Evolutionary conservation across 2,797 vertebrate species (phyloP), one percentile per base, ranked within the genome.

Genomic region (Artibeus jamaicensis): DNA sequence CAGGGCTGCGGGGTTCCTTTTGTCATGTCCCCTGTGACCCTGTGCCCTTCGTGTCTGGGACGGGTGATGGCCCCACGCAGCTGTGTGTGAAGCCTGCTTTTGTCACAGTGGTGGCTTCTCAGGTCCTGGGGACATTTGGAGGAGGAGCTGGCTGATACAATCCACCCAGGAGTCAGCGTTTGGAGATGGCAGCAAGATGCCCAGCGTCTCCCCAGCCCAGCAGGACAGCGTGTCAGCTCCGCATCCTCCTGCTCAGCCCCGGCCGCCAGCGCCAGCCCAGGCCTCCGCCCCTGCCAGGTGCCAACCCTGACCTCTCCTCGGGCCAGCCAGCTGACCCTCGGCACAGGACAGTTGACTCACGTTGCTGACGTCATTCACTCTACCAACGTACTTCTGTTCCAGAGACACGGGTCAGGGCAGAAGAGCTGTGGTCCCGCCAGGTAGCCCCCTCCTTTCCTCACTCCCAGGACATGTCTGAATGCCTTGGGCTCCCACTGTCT

Each of bases 271-370:
- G 8, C 10, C 1, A 8, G 22, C 19, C 12, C 6, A 2, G 53
- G 9, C 53, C 2, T 18, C 19, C 6, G 44, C 29, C 24, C 4
- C 5, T 14, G 11, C 71, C 34, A 34, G 29, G 46, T 48, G 9
- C 0, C 0, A 8, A 37, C 7, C 34, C 44, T 34, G 46, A 18
- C 44, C 39, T 46, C 3, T 26, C 68, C 57, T 11, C 0, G 0
- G 21, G 74, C 21, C 32, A 46, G n/a, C 4, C 0, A 34, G 32
- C 8, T 18, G 59, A 84, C 48, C 29, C 74, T 42, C 34, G 6
- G 67, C 10, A 5, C 26, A 12, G 55, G 48, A 16, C 0, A 0
- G 26, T 3, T 22, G 22, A 6, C 5, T 44, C 39, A 1, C 46
- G 6, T 14, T 9, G 21, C 18, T 82, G 65, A 12, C 9, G 6